phyloP scores from a whole-genome alignment of 2,888 invertebrate species.

The Dynastes grantii region DNA sequence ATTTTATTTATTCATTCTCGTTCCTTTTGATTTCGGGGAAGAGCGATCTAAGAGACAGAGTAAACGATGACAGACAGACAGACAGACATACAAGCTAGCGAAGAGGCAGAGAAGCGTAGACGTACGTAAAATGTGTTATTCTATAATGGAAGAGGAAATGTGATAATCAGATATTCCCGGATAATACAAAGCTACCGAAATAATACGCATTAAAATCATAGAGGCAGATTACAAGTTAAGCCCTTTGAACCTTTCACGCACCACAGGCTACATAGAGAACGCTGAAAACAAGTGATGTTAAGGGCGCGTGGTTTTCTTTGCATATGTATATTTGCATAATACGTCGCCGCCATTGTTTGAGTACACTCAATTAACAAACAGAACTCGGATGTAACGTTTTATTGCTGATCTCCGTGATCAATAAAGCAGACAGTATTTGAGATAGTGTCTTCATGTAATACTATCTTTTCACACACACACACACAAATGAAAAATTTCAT shows the following conservation, averaged over 20 bases:
- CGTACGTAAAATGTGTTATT: conserved; percentile 41
- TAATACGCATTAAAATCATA: conserved; percentile 70
- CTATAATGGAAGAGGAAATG: conserved; percentile 50
- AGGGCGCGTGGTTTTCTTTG: conserved; percentile 44
- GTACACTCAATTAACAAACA: conserved; percentile 68
- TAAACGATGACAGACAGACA: conserved; percentile 43
- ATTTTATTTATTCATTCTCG: conserved; percentile 52
- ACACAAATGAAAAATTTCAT: no score
- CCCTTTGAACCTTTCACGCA: conserved; percentile 70
- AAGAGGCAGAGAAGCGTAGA: conserved; percentile 25
- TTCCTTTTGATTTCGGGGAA: conserved; percentile 51
- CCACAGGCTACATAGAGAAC: conserved; percentile 61
- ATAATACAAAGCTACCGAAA: conserved; percentile 62
- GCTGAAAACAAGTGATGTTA: conserved; percentile 50
- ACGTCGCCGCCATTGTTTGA: conserved; percentile 66
- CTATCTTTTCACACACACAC: no score
- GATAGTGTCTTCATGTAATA: no score
- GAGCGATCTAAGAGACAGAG: conserved; percentile 43
- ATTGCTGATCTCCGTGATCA: background rate
- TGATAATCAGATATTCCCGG: conserved; percentile 54
- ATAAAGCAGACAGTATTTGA: no score
- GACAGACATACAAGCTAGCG: conserved; percentile 22
- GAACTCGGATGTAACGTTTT: background rate
- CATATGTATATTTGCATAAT: conserved; percentile 41
- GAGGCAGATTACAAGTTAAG: conserved; percentile 66